phyloP scores from a whole-genome alignment of 2,113 vertebrate genomes.

The Dipodomys stephensi region DNA sequence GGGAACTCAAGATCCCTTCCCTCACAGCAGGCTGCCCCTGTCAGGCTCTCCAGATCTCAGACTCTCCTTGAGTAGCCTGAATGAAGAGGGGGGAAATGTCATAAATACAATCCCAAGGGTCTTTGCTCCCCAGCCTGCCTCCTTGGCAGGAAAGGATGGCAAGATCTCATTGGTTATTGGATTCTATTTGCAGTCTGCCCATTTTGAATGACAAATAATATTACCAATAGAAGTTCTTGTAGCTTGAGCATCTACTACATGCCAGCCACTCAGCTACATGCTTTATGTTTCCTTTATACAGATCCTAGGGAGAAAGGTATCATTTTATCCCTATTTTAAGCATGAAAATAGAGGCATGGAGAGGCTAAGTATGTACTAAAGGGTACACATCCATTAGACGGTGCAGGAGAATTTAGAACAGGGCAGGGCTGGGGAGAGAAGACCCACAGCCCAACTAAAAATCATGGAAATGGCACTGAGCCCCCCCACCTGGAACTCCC shows the following conservation, averaged over 20 bases:
- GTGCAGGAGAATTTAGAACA: not conserved
- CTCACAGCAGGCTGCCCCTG: slow-evolving; percentile 64
- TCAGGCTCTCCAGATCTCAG: not conserved
- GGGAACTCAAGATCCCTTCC: slow-evolving; percentile 53
- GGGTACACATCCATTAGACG: not conserved
- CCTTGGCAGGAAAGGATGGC: slow-evolving; percentile 85
- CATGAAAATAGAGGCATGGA: not conserved
- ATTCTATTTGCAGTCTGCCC: not conserved
- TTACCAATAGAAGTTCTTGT: not conserved
- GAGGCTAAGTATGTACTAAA: not conserved
- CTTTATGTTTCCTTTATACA: slow-evolving; percentile 17
- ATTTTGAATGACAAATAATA: slow-evolving; percentile 35
- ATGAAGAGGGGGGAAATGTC: not conserved
- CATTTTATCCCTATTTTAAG: slow-evolving; percentile 43
- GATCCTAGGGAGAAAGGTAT: not conserved
- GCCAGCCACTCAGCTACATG: not conserved
- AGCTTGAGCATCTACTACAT: not conserved
- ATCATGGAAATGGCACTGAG: not conserved
- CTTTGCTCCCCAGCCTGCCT: not conserved
- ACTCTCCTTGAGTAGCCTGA: slow-evolving; percentile 39
- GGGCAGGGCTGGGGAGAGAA: not conserved
- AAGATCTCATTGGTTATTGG: slow-evolving; percentile 70
- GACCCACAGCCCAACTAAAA: not conserved
- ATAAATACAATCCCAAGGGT: not conserved
- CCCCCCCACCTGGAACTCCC: not conserved